Base-by-base conservation (phyloP, 2,888 invertebrate species). In the Drosophila quinaria region DNA sequence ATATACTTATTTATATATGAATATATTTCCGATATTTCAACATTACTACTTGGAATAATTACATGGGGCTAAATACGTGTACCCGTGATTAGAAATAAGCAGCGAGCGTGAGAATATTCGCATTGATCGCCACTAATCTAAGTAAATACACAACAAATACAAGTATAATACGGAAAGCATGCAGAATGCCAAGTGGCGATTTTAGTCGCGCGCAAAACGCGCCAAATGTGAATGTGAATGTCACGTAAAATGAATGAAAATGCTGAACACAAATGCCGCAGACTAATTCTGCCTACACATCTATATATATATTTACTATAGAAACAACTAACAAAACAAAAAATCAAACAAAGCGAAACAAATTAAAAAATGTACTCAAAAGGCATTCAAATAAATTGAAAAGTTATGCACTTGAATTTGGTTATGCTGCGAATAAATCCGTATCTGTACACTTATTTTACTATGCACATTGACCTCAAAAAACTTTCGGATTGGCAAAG, bases 101-200 rank as follows among this genome's bases (percentile, higher is more conserved):
- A 61, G 51, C 67, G 86, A 82, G 81, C 88, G 85, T 85, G 88
- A 87, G 88, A 85, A 86, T 87, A 85, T 85, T 85, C 59, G 37
- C 51, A 78, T 78, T 71, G 50, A 54, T 54, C n/a, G 22, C 58
- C 49, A 52, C 51, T 71, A 71, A 68, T 63, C 70, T 58, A 58
- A 41, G 37, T 47, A 50, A 54, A 37, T 41, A 41, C 31, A 79
- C 67, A 63, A 49, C 19, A 39, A 35, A 22, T 64, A 66, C 58
- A 13, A 51, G 25, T 15, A 47, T 39, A 31, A 2, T 13, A 41
- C 11, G 22, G 13, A 58, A 54, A 44, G 72, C 82, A 78, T 85
- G 76, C 85, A 52, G 60, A 69, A 75, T 31, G 33, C 11, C 33
- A 60, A 35, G 46, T 60, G 19, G 59, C 75, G 78, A 49, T 76